Base-by-base conservation (phyloP, 2,113 vertebrate genomes). In the Diglossa brunneiventris region DNA sequence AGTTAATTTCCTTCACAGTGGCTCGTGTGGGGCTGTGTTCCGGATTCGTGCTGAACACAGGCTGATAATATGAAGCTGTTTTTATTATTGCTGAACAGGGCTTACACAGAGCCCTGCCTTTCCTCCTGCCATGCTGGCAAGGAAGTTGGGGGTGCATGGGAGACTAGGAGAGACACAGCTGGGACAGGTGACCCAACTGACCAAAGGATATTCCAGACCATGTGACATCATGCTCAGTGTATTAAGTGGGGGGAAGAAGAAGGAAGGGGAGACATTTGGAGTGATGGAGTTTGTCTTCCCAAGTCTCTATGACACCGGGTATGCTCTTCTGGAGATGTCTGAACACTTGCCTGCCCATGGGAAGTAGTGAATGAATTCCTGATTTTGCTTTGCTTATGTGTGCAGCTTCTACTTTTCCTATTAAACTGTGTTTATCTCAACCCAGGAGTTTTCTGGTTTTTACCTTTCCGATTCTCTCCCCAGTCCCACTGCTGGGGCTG, bases 401-500 rank as follows among this genome's bases (percentile, higher is more conserved):
- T 10, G 16, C 6, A 16, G 52, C 17, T 77, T 67, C 59, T 31
- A 58, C 44, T 44, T 31, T 37, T 33, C 31, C 31, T 22, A 15
- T 27, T 77, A 15, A 52, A 44, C 26, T 27, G 9, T 22, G 13
- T 68, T 76, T 44, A 42, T 31, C 31, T 44, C 31, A 77, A 52
- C 9, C 27, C 17, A 19, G 22, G 9, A 61, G 13, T 77, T 68
- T 68, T 37, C 37, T 61, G 26, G 2, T 3, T 77, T 44, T 44
- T 37, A 52, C 5, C 14, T 7, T 77, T 68, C 14, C 0, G 0
- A 21, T 59, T 77, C 44, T 37, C 21, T 61, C 22, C 37, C 22
- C 37, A 27, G 0, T 37, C 46, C 39, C 0, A 0, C 37, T 44
- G 27, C 21, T 27, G 31, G 37, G 26, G 44, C 35, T 0, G 0